Evolutionary conservation across 2,113 vertebrate genomes (phyloP).

Genomic region (Himantopus leucocephalus): DNA sequence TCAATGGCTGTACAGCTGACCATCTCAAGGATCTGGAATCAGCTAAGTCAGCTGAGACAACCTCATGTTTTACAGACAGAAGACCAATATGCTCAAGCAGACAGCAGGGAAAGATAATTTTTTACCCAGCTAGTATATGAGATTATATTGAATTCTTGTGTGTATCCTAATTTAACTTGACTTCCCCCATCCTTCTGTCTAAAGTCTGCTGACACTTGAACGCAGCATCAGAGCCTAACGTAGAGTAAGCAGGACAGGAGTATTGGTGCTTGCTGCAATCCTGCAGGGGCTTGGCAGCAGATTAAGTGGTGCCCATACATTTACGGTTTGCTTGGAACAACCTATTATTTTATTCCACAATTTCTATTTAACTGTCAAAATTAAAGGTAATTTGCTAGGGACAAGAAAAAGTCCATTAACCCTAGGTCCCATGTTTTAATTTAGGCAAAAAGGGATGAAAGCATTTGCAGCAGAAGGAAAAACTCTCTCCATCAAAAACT

Average conservation of each 20-base stretch:
- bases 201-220: not conserved
- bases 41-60: not conserved
- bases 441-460: not conserved
- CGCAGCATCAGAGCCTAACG: not conserved
- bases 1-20: not conserved
- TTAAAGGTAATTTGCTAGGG: not conserved
- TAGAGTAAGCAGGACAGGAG: rapidly evolving
- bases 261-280: not conserved
- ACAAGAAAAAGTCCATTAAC: not conserved
- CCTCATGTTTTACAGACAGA: not conserved
- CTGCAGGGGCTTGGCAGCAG: not conserved
- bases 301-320: rapidly evolving
- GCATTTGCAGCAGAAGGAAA: not conserved
- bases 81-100: not conserved
- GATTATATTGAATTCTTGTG: not conserved
- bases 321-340: not conserved
- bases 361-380: not conserved
- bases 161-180: not conserved
- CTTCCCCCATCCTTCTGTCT: not conserved
- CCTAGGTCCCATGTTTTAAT: not conserved
- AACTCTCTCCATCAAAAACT: not conserved
- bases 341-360: not conserved
- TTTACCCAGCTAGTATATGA: not conserved
- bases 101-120: not conserved
- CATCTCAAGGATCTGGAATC: not conserved